Percentiles rank a stretch among this genome's conserved stretches.
Evolutionary conservation across 2,113 vertebrate species (phyloP).

Genomic region (Cottus gobio): DNA sequence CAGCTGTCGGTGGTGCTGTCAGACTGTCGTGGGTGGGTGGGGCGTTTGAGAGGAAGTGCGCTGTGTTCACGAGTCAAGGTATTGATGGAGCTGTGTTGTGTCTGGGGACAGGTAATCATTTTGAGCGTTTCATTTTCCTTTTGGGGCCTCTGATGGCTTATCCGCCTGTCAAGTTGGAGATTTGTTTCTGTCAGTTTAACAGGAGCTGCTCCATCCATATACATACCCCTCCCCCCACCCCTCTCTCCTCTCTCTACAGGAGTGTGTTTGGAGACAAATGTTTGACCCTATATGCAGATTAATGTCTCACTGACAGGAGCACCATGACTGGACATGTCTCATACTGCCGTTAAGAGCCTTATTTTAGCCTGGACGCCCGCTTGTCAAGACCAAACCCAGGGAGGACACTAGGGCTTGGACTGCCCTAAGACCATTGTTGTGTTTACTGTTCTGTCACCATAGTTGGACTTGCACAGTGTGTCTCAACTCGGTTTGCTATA

Average conservation of each 20-base stretch:
- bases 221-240: too few species aligned
- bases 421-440: background rate
- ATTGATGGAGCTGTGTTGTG: constrained; percentile 19
- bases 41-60: constrained; percentile 3
- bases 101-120: constrained; percentile 24
- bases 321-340: constrained; percentile 32
- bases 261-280: background rate
- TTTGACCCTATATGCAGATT: background rate
- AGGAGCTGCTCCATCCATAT: constrained; percentile 6
- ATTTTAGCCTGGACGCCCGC: constrained; percentile 30
- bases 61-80: background rate
- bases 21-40: background rate
- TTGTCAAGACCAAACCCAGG: constrained; percentile 18
- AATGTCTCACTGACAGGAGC: constrained; percentile 8
- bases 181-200: background rate
- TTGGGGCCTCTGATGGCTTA: background rate
- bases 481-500: background rate
- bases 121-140: constrained; percentile 11
- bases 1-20: constrained; percentile 35
- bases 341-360: constrained; percentile 33
- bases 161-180: constrained; percentile 15
- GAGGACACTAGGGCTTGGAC: background rate
- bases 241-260: too few species aligned
- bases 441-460: constrained; percentile 14
- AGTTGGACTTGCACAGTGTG: background rate